Conservation (phyloP, 2,888 invertebrate species). For the Eupithecia dodoneata region DNA sequence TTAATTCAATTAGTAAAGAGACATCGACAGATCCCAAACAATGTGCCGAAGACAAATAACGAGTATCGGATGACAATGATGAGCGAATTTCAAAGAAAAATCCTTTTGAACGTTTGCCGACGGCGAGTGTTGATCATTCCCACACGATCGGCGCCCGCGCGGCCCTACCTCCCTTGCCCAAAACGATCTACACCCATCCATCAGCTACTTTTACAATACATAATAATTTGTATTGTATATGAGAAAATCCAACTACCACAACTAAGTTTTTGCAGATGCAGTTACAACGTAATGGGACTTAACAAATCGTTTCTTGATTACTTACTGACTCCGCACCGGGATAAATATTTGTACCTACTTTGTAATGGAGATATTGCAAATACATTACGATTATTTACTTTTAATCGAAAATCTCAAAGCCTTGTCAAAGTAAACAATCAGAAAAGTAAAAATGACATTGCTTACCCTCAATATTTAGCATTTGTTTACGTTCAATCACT, state of each 20-base stretch:
- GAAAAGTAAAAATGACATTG: conserved; percentile 53
- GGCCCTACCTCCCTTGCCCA: conserved; percentile 60
- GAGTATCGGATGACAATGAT: conserved; percentile 68
- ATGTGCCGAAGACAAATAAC: conserved; percentile 49
- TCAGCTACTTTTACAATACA: conserved; percentile 34
- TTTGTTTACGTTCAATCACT: conserved; percentile 58
- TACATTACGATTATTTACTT: conserved; percentile 34
- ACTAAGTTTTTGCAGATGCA: conserved; percentile 31
- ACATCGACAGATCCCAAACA: conserved; percentile 14
- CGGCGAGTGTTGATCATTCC: conserved; percentile 77
- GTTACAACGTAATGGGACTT: conserved; percentile 32
- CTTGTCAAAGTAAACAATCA: conserved; percentile 46
- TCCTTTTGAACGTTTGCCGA: conserved; percentile 74
- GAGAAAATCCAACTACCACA: conserved; percentile 27
- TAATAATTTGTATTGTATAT: conserved; percentile 36
- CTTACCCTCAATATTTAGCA: conserved; percentile 58
- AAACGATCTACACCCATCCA: conserved; percentile 60
- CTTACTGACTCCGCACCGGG: conserved; percentile 14
- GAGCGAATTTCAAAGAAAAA: conserved; percentile 71
- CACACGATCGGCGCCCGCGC: conserved; percentile 69
- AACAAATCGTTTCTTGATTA: conserved; percentile 36
- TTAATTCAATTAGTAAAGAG: conserved; percentile 8
- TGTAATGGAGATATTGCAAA: conserved; percentile 35
- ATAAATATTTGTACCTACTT: conserved; percentile 31
- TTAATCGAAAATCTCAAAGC: conserved; percentile 28